Percentiles rank a stretch among this genome's conserved stretches.
Conservation (phyloP, 2,797 vertebrate species). For the Urocyon cinereoargenteus region DNA sequence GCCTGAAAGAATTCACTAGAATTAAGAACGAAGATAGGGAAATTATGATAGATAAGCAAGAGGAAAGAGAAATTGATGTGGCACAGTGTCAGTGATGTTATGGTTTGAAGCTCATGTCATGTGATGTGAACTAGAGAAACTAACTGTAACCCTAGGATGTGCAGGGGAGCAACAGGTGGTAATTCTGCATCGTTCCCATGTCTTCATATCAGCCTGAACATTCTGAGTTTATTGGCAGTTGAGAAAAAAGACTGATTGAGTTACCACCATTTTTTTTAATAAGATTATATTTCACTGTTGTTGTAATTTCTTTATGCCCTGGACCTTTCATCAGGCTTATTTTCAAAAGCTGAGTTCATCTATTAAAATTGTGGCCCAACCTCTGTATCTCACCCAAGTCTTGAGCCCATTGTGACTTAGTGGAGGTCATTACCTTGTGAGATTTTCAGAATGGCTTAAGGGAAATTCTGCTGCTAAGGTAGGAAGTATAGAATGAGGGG, state of each 20-base stretch:
- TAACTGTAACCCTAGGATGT: conserved; percentile 85
- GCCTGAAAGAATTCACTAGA: conserved; percentile 52
- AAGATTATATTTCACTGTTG: conserved; percentile 46
- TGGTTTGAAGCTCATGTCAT: conserved; percentile 71
- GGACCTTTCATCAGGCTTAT: conserved; percentile 25
- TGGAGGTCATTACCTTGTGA: not conserved
- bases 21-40: conserved; percentile 78
- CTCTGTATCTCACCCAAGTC: not conserved
- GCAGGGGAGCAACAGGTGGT: conserved; percentile 84
- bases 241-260: conserved; percentile 77
- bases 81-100: conserved; percentile 77
- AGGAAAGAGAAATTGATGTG: not conserved
- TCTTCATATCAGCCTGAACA: conserved; percentile 84
- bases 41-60: conserved; percentile 28
- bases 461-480: conserved; percentile 1
- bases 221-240: conserved; percentile 84
- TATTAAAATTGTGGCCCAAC: conserved; percentile 10
- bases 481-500: not conserved
- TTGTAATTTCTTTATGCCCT: not conserved
- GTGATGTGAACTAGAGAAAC: conserved; percentile 84
- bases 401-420: not conserved
- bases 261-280: conserved; percentile 61
- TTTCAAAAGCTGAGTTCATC: conserved; percentile 43
- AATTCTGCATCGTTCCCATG: conserved; percentile 86
- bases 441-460: not conserved